Conservation (phyloP, 2,113 vertebrate genomes). For the Epinephelus lanceolatus region DNA sequence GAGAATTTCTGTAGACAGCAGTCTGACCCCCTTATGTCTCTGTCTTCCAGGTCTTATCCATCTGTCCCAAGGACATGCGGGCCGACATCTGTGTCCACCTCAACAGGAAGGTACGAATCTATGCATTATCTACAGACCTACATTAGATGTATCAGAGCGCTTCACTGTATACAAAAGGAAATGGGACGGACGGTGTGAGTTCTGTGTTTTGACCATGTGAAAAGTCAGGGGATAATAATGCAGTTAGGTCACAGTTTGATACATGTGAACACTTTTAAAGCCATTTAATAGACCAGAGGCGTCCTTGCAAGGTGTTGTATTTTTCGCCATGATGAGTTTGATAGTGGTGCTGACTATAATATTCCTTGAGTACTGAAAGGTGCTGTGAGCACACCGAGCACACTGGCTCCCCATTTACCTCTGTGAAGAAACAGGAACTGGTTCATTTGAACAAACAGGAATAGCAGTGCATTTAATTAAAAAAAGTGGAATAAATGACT, state of each 20-base stretch:
- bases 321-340: no score
- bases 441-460: no score
- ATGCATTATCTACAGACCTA: background rate
- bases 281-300: background rate
- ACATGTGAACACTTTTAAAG: background rate
- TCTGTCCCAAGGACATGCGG: conserved; percentile 98
- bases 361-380: no score
- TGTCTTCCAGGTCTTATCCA: conserved; percentile 91
- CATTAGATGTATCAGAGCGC: no score
- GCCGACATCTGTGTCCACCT: conserved; percentile 98
- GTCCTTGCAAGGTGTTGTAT: no score
- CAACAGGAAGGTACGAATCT: conserved; percentile 88
- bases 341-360: no score
- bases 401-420: no score
- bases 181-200: background rate
- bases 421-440: no score
- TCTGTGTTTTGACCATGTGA: background rate
- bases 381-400: no score
- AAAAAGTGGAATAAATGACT: no score
- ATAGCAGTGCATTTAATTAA: no score
- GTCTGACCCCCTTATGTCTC: background rate
- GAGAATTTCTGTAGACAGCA: background rate
- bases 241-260: background rate
- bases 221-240: background rate
- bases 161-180: background rate